phyloP scores from a whole-genome alignment of 2,888 invertebrate species.

The Augochlorella aurata region DNA sequence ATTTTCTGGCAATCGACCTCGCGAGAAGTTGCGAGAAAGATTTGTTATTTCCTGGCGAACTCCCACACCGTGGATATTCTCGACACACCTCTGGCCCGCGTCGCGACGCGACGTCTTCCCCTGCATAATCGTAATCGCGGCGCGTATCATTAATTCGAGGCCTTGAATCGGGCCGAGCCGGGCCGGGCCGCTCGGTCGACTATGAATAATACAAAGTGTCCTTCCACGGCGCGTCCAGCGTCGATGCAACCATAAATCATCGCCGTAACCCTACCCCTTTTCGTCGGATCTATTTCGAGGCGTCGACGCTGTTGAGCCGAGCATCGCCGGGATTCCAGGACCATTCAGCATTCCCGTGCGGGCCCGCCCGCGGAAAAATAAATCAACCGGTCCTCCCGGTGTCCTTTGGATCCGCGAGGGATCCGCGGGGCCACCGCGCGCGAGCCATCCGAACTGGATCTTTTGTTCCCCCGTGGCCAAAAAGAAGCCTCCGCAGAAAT shows the following conservation, averaged over 20 bases:
- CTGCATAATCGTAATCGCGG: slow-evolving; percentile 26
- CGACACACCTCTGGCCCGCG: too few species aligned
- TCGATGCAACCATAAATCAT: slow-evolving; percentile 43
- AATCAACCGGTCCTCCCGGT: neutral
- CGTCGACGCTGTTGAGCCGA: neutral
- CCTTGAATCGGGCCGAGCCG: slow-evolving; percentile 31
- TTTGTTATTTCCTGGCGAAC: too few species aligned
- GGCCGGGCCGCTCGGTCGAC: neutral
- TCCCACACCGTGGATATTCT: too few species aligned
- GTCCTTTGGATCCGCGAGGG: slow-evolving; percentile 16
- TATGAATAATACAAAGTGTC: slow-evolving; percentile 52
- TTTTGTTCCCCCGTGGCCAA: slow-evolving; percentile 46
- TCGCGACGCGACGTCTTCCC: slow-evolving; percentile 4
- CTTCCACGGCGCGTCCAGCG: slow-evolving; percentile 12
- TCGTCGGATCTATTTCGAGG: slow-evolving; percentile 40
- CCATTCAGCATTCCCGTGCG: neutral
- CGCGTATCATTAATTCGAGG: slow-evolving; percentile 40
- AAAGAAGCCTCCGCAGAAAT: slow-evolving; percentile 46
- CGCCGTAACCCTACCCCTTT: slow-evolving; percentile 28
- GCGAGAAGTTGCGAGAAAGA: too few species aligned
- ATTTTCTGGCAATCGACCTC: too few species aligned
- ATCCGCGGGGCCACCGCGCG: slow-evolving; percentile 20
- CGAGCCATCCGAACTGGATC: neutral
- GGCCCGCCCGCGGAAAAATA: slow-evolving; percentile 13
- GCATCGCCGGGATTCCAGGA: slow-evolving; percentile 32